Conservation (phyloP, 2,888 invertebrate genomes). For the Pediacus dermestoides region DNA sequence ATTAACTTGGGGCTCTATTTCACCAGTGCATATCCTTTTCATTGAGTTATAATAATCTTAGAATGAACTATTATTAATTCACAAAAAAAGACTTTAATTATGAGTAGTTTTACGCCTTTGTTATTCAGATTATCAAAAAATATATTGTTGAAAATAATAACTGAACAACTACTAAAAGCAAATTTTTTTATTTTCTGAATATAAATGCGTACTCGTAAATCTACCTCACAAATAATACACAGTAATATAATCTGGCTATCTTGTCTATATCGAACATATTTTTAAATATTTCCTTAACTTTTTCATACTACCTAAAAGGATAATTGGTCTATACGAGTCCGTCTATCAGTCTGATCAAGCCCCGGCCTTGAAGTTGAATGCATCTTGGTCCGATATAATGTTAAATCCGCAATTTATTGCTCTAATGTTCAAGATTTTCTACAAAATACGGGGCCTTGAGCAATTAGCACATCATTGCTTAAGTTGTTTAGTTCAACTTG, state of each 20-base stretch:
- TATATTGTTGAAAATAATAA: too few species aligned
- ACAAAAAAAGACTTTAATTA: too few species aligned
- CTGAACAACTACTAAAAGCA: too few species aligned
- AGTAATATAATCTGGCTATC: too few species aligned
- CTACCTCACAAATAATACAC: too few species aligned
- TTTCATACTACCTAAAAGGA: slow-evolving; percentile 59
- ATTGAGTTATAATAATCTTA: slow-evolving; percentile 20
- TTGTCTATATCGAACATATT: too few species aligned
- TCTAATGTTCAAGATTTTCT: slow-evolving; percentile 79
- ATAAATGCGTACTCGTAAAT: too few species aligned
- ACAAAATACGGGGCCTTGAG: slow-evolving; percentile 73
- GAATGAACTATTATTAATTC: too few species aligned
- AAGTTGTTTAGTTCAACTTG: slow-evolving; percentile 78
- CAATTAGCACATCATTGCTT: slow-evolving; percentile 74
- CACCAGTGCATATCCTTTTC: slow-evolving; percentile 51
- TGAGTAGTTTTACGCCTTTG: too few species aligned
- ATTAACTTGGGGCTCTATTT: slow-evolving; percentile 78
- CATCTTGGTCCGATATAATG: slow-evolving; percentile 73
- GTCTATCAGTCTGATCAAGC: slow-evolving; percentile 65
- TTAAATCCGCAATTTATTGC: slow-evolving; percentile 69
- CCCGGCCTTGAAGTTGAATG: slow-evolving; percentile 58
- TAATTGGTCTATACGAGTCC: slow-evolving; percentile 69
- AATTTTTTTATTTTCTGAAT: too few species aligned
- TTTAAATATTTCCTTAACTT: slow-evolving; percentile 31
- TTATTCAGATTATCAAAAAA: too few species aligned